Evolutionary conservation across 1,140 invertebrate genomes (phyloP).

Genomic region (Brachionus koreanus): DNA sequence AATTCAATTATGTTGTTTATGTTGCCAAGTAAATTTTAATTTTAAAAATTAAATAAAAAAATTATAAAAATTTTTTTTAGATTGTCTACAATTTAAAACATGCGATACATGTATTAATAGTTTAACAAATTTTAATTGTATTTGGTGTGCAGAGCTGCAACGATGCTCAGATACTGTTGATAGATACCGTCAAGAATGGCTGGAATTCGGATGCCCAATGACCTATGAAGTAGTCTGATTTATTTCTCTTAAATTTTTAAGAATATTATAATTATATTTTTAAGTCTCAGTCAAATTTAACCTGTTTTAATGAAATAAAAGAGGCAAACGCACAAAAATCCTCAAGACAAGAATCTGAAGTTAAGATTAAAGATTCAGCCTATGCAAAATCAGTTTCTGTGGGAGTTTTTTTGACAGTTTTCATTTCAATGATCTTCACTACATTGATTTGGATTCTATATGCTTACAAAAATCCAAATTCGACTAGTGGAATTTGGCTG

Average conservation of each 20-base stretch:
- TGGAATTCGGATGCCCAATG: constrained; percentile 68
- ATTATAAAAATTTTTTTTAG: constrained; percentile 51
- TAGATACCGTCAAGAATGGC: constrained; percentile 81
- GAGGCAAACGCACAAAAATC: not conserved
- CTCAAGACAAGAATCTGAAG: not conserved
- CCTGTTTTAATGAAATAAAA: not conserved
- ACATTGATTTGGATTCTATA: constrained; percentile 75
- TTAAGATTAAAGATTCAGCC: not conserved
- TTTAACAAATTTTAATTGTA: constrained; percentile 61
- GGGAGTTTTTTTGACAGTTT: constrained; percentile 66
- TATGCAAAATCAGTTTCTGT: constrained; percentile 46
- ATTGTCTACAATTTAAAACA: constrained; percentile 73
- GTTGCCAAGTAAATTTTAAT: constrained; percentile 13
- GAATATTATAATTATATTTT: not conserved
- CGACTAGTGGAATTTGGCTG: constrained; percentile 85
- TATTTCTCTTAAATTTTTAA: not conserved
- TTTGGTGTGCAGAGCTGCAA: constrained; percentile 78
- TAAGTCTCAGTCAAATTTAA: not conserved
- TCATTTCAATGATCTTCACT: constrained; percentile 64
- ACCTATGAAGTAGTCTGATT: not conserved
- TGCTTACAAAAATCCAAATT: constrained; percentile 90
- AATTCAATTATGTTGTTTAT: constrained; percentile 41
- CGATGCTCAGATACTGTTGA: constrained; percentile 85
- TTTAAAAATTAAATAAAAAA: not conserved
- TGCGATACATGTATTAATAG: constrained; percentile 64